phyloP scores from a whole-genome alignment of 2,888 invertebrate species.

The Netelia inedita region DNA sequence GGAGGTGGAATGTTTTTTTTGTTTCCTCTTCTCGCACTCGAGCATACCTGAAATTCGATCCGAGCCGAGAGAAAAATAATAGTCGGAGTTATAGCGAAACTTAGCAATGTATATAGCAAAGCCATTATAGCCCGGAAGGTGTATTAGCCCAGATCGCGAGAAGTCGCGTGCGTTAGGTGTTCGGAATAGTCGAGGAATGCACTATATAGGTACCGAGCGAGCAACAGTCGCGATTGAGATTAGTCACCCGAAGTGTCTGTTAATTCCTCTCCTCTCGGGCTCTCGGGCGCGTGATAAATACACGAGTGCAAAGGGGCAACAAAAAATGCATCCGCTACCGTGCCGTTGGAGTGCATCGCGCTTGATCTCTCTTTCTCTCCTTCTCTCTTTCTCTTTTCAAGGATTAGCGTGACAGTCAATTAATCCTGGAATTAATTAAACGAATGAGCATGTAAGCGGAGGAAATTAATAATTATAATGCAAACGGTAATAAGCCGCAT shows the following conservation, averaged over 20 bases:
- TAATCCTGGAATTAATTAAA: slow-evolving; percentile 74
- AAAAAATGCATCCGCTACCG: slow-evolving; percentile 46
- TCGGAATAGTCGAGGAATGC: no score
- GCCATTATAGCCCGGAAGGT: slow-evolving; percentile 36
- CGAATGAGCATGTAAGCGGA: slow-evolving; percentile 68
- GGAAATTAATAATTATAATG: slow-evolving; percentile 74
- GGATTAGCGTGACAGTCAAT: slow-evolving; percentile 71
- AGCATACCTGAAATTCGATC: slow-evolving; percentile 50
- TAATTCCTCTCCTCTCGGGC: slow-evolving; percentile 52
- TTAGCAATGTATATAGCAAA: slow-evolving; percentile 4
- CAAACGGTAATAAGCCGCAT: slow-evolving; percentile 65
- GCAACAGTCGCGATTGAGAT: slow-evolving; percentile 53
- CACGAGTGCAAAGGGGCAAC: slow-evolving; percentile 21
- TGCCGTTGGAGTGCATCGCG: slow-evolving; percentile 26
- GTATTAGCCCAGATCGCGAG: slow-evolving; percentile 44
- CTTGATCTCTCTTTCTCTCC: slow-evolving; percentile 26
- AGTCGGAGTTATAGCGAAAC: no score
- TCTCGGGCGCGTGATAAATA: slow-evolving; percentile 27
- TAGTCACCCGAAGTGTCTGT: slow-evolving; percentile 61
- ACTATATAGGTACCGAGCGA: not conserved
- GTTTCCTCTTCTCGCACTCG: not conserved
- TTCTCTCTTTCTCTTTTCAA: slow-evolving; percentile 44
- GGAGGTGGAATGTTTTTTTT: slow-evolving; percentile 29
- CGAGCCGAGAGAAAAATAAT: slow-evolving; percentile 43
- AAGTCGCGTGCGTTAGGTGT: not conserved